Percentiles rank a stretch among this genome's conserved stretches.
phyloP scores from a whole-genome alignment of 2,113 vertebrate genomes.

The Rousettus leschenaultii region DNA sequence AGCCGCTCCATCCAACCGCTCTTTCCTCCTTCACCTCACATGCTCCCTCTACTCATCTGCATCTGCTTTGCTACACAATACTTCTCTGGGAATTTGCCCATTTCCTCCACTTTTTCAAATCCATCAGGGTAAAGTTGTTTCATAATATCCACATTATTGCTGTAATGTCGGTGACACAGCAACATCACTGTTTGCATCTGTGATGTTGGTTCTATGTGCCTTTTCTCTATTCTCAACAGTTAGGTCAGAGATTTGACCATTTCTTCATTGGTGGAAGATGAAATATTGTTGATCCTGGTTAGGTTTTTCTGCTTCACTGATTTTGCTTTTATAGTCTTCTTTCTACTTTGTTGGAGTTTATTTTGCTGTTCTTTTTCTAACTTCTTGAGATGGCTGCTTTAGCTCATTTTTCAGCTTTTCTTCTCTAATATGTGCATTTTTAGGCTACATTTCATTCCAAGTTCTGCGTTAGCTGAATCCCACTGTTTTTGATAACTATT shows the following conservation, averaged over 20 bases:
- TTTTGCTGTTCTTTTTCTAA: background rate
- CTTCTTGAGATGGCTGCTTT: background rate
- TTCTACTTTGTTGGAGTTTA: background rate
- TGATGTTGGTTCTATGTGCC: background rate
- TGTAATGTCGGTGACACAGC: background rate
- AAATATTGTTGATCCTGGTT: background rate
- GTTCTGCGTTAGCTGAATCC: background rate
- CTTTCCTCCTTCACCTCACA: accelerated
- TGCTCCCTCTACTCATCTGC: background rate
- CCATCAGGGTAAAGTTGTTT: background rate
- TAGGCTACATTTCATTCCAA: background rate
- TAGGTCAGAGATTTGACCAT: background rate
- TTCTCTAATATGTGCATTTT: background rate
- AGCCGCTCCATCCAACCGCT: background rate
- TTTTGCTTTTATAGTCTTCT: background rate
- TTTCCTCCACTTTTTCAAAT: background rate
- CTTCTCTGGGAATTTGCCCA: background rate
- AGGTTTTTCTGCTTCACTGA: background rate
- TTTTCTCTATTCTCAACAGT: background rate
- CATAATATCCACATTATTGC: background rate
- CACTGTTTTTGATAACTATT: background rate
- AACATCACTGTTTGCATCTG: background rate
- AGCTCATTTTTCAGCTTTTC: background rate
- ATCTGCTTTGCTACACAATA: background rate
- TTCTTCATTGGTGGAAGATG: background rate